These are phyloP conservation scores for Miniopterus natalensis DNA, from an alignment of 2,113 vertebrate species.

Conservation along the genomic window DNA sequence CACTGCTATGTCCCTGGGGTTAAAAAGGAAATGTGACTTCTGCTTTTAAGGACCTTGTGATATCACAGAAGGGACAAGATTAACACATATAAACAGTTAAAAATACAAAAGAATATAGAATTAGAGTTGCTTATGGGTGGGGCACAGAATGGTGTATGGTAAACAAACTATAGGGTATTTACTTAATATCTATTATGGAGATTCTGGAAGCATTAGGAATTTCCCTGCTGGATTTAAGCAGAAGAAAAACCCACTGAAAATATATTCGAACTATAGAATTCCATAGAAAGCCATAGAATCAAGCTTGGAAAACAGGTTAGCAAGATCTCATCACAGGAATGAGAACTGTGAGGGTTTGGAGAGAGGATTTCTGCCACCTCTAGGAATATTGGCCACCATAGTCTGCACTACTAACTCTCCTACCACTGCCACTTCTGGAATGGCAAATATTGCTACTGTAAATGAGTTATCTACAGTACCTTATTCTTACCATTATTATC, in stretches of 20 bases:
- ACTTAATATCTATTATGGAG: neutral
- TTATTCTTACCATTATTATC: neutral
- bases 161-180: neutral
- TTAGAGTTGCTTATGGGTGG: neutral
- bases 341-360: neutral
- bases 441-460: neutral
- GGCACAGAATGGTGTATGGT: neutral
- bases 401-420: neutral
- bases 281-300: neutral
- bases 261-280: neutral
- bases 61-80: neutral
- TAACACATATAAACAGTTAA: constrained; percentile 33
- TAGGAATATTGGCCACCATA: neutral
- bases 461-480: neutral
- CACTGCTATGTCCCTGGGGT: neutral
- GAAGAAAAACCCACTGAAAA: neutral
- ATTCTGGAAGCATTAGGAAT: neutral
- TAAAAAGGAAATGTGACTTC: constrained; percentile 14
- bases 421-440: neutral
- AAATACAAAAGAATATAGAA: neutral
- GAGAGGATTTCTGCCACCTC: neutral
- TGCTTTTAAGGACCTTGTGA: neutral
- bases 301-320: neutral
- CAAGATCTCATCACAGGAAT: neutral
- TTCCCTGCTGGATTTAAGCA: neutral